These are phyloP conservation scores for Agrotis ipsilon DNA, from an alignment of 2,888 invertebrate species.

Conservation along the genomic window DNA sequence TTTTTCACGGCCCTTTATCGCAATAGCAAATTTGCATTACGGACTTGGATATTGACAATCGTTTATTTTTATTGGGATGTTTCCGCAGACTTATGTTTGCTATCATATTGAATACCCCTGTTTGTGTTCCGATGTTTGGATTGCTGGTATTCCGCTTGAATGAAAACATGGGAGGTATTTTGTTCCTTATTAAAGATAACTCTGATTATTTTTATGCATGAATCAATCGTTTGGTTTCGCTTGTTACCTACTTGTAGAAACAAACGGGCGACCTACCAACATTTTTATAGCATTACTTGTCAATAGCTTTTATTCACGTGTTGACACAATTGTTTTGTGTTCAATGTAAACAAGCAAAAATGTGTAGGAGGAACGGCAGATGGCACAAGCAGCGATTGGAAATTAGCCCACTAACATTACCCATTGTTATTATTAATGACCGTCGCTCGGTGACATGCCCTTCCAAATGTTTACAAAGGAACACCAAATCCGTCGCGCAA, in stretches of 20 bases:
- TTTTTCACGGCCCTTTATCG: constrained; percentile 82
- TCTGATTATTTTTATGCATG: constrained; percentile 22
- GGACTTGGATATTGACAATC: constrained; percentile 78
- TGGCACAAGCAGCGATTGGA: constrained; percentile 77
- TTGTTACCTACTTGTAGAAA: too few relatives aligned
- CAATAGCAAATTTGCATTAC: constrained; percentile 79
- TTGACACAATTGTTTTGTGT: constrained; percentile 5
- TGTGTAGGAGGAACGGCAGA: constrained; percentile 77
- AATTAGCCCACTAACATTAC: constrained; percentile 81
- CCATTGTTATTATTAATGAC: constrained; percentile 87
- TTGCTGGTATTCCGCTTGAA: constrained; percentile 61
- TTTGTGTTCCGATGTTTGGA: constrained; percentile 71
- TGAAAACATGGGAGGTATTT: constrained; percentile 65
- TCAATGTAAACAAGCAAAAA: constrained; percentile 55
- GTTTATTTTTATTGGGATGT: constrained; percentile 82
- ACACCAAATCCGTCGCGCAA: constrained; percentile 78
- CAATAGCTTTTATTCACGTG: background rate
- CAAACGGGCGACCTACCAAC: background rate
- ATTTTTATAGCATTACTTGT: background rate
- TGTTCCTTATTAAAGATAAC: constrained; percentile 13
- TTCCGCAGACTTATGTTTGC: constrained; percentile 73
- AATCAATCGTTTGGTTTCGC: constrained; percentile 1
- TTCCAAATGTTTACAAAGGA: constrained; percentile 85
- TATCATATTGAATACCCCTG: constrained; percentile 73
- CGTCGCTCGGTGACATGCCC: constrained; percentile 80